These are phyloP conservation scores for Aplochiton taeniatus DNA, from an alignment of 2,797 vertebrate species.

Conservation along the genomic window DNA sequence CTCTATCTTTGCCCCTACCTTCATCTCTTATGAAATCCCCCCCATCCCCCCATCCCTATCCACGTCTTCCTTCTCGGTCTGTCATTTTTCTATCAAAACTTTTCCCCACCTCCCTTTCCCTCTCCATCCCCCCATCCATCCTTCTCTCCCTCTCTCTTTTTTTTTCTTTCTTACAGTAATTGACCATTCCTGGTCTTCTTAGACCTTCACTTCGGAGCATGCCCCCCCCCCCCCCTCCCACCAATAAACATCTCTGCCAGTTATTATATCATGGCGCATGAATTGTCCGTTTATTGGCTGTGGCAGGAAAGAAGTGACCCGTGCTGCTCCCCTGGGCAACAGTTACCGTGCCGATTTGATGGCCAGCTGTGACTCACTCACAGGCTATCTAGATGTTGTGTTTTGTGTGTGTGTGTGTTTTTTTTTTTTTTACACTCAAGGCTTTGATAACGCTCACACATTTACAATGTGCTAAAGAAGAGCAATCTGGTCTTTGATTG, in stretches of 20 bases:
- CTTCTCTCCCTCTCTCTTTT: conserved; percentile 12
- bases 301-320: background rate
- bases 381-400: too few species aligned
- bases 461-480: too few species aligned
- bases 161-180: too few species aligned
- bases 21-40: too few species aligned
- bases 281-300: conserved; percentile 14
- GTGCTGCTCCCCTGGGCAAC: background rate
- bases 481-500: too few species aligned
- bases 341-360: background rate
- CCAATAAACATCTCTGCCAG: background rate
- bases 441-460: too few species aligned
- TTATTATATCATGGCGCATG: background rate
- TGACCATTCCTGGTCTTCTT: background rate
- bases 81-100: background rate
- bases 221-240: background rate
- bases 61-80: too few species aligned
- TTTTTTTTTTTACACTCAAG: too few species aligned
- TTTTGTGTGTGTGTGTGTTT: too few species aligned
- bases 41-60: background rate
- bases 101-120: background rate
- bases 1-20: background rate
- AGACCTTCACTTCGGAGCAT: background rate
- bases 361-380: too few species aligned
- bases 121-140: too few species aligned